Evolutionary conservation across 92 coral and sea anemone genomes (phyloP).

Genomic region (Epizoanthus rinbou): DNA sequence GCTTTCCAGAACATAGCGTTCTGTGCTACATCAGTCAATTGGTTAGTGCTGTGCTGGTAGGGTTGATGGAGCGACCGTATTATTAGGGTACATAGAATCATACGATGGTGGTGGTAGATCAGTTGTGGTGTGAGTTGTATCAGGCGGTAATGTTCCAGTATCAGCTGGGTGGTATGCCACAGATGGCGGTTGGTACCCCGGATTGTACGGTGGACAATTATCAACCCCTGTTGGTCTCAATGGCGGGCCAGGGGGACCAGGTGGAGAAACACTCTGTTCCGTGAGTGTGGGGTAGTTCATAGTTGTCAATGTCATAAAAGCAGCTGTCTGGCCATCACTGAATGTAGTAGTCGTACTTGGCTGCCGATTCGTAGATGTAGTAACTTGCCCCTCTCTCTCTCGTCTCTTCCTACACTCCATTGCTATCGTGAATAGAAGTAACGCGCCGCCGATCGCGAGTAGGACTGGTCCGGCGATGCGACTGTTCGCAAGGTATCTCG

Average conservation of each 20-base stretch:
- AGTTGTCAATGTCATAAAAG: not conserved
- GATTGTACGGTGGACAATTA: slow-evolving; percentile 2
- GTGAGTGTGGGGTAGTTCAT: not conserved
- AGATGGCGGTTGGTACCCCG: not conserved
- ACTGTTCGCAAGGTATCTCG: slow-evolving; percentile 55
- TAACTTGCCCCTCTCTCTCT: not conserved
- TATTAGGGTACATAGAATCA: not conserved
- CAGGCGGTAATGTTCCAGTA: not conserved
- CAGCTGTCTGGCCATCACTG: not conserved
- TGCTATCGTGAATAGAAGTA: not conserved
- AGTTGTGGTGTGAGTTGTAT: not conserved
- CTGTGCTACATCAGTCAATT: not conserved
- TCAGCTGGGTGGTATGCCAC: not conserved
- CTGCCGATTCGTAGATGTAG: not conserved
- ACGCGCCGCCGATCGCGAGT: slow-evolving; percentile 47
- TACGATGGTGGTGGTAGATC: not conserved
- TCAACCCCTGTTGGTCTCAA: not conserved
- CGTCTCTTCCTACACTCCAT: not conserved
- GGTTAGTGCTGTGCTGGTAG: not conserved
- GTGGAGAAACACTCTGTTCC: not conserved
- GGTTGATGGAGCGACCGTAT: not conserved
- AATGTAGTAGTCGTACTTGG: not conserved
- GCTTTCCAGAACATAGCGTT: not conserved
- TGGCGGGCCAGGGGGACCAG: not conserved
- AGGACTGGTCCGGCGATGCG: slow-evolving; percentile 74